A percentile compares a stretch with the other conserved stretches of the same genome.
Evolutionary conservation across 1,140 invertebrate genomes (phyloP).

Genomic region (Hylaeus anthracinus): DNA sequence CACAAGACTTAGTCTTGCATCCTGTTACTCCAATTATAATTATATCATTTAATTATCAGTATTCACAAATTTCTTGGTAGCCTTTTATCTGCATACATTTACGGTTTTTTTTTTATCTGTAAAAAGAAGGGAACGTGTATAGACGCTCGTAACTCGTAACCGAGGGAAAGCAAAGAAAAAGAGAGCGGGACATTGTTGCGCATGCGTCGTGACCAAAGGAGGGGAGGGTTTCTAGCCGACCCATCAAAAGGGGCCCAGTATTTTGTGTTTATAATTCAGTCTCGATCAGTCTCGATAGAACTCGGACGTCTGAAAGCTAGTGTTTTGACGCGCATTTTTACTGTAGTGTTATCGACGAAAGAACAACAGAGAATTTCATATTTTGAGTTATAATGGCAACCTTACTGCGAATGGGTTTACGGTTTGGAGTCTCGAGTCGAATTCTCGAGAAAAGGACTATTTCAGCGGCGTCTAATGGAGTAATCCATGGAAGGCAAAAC

Average conservation of each 20-base stretch:
- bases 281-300: not conserved
- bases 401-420: slow-evolving; percentile 58
- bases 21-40: not conserved
- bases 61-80: not conserved
- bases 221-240: slow-evolving; percentile 43
- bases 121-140: slow-evolving; percentile 26
- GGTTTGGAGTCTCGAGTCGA: slow-evolving; percentile 34
- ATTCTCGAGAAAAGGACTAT: slow-evolving; percentile 53
- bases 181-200: slow-evolving; percentile 8
- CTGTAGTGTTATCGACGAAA: slow-evolving; percentile 2
- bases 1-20: too few species aligned
- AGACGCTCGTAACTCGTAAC: slow-evolving; percentile 36
- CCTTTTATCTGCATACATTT: not conserved
- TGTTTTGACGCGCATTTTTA: not conserved
- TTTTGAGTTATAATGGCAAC: slow-evolving; percentile 58
- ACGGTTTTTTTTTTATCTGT: slow-evolving; percentile 17
- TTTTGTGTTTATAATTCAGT: slow-evolving; percentile 52
- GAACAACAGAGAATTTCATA: not conserved
- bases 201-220: slow-evolving; percentile 41
- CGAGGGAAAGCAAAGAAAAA: not conserved
- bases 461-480: slow-evolving; percentile 23
- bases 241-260: slow-evolving; percentile 57
- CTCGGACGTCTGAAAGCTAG: not conserved
- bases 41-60: not conserved
- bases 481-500: slow-evolving; percentile 14